Conservation (phyloP, 2,888 invertebrate species). For the Tipula vernalis region DNA sequence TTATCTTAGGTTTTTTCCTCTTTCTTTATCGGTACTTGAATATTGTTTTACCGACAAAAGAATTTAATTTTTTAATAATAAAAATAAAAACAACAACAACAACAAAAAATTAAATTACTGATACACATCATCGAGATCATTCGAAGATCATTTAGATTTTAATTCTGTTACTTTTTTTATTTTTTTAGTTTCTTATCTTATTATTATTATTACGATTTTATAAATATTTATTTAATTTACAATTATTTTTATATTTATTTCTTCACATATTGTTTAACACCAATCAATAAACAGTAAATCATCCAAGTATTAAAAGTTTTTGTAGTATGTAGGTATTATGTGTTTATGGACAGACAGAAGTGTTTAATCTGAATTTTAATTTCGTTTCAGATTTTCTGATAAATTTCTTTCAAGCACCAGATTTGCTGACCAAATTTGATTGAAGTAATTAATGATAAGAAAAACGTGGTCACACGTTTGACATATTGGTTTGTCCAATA, state of each 20-base stretch:
- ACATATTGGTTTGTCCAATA: too few species aligned
- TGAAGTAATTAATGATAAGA: not conserved
- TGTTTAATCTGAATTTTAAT: not conserved
- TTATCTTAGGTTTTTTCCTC: not conserved
- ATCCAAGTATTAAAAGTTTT: not conserved
- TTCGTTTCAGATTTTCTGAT: not conserved
- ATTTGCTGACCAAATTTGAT: not conserved
- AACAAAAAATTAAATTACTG: not conserved
- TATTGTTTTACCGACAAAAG: constrained; percentile 4
- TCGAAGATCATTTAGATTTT: not conserved
- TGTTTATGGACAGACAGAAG: not conserved
- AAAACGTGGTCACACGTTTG: too few species aligned
- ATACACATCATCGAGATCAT: constrained; percentile 4
- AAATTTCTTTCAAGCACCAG: not conserved
- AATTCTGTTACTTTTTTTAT: not conserved
- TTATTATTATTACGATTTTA: not conserved
- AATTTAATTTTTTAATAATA: not conserved
- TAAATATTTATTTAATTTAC: not conserved
- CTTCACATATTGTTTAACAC: constrained; percentile 8
- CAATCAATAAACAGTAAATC: constrained; percentile 10
- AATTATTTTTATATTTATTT: not conserved
- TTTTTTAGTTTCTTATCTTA: not conserved
- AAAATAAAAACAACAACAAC: not conserved
- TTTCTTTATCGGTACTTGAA: not conserved
- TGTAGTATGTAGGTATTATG: not conserved